Base-by-base conservation (phyloP, 2,113 vertebrate species). In the Apteryx mantelli region DNA sequence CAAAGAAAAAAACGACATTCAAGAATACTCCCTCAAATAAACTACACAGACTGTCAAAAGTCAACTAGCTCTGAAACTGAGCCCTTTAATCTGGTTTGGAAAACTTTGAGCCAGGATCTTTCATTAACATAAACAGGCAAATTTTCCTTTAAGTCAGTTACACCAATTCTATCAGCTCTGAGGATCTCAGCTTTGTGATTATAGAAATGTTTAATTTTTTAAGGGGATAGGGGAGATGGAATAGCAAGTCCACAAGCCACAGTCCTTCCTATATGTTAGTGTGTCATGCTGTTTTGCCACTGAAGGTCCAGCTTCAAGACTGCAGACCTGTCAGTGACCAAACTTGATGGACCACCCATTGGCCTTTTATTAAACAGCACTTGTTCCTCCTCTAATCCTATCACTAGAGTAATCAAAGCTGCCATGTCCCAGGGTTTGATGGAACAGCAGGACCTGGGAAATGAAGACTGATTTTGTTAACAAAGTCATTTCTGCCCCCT, bases 381-480 rank as follows among this genome's bases (percentile, higher is more conserved):
- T 95, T 96, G 96, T 76, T 91, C 79, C 78, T 66, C 15, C 16
- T 93, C 44, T 97, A 95, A 95, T 94, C 93, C 85, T 76, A 93
- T 94, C 97, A 95, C 86, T 50, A 82, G 79, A 92, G 89, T 96
- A 87, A 85, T 95, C 91, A 81, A 81, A 94, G 83, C 81, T 71
- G 87, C 96, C 82, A 50, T 24, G 87, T 97, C 93, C 95, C 94
- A 95, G 82, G 93, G 92, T 95, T 48, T 96, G 97, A 97, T 93
- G 93, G 95, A 98, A 96, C 97, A 97, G 97, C 96, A 95, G 96
- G 96, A 98, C 93, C 95, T 96, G 96, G 95, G 97, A 97, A 97
- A 97, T 92, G 96, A 97, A 97, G 96, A 80, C 93, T 97, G 97
- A 97, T 97, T 97, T 95, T 94, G 96, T 98, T 97, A 97, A 97